These are phyloP conservation scores for Drosophila robusta DNA, from an alignment of 2,888 invertebrate genomes.

Conservation along the genomic window DNA sequence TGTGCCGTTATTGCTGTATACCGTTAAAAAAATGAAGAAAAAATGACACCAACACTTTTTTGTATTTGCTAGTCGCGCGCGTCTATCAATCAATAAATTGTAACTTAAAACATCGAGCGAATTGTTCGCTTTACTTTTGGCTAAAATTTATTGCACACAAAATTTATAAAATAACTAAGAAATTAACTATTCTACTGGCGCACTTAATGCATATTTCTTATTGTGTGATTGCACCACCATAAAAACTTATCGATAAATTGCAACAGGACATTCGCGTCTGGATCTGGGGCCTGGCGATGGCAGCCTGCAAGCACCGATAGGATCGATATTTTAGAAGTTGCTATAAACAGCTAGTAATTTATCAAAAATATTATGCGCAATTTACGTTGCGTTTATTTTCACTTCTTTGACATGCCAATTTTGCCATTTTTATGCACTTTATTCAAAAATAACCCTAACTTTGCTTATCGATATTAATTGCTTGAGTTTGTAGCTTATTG, in stretches of 20 bases:
- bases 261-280: slow-evolving; percentile 32
- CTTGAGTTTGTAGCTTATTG: slow-evolving; percentile 1
- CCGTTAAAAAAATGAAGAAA: slow-evolving; percentile 40
- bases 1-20: slow-evolving; percentile 47
- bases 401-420: too few species aligned
- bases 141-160: slow-evolving; percentile 74
- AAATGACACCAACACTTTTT: slow-evolving; percentile 22
- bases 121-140: slow-evolving; percentile 47
- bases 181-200: slow-evolving; percentile 71
- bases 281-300: slow-evolving; percentile 11
- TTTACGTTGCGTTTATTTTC: neutral
- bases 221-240: slow-evolving; percentile 57
- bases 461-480: slow-evolving; percentile 21
- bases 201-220: slow-evolving; percentile 67
- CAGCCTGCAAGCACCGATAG: neutral
- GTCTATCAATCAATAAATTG: slow-evolving; percentile 17
- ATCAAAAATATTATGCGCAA: neutral
- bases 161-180: slow-evolving; percentile 71
- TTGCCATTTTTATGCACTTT: neutral
- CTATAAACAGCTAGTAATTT: neutral
- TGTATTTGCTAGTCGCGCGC: slow-evolving; percentile 7
- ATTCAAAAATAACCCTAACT: neutral
- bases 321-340: slow-evolving; percentile 12
- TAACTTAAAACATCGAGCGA: slow-evolving; percentile 30
- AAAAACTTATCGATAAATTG: slow-evolving; percentile 40